Percentiles rank a stretch among this genome's conserved stretches.
Conservation (phyloP, 1,140 invertebrate genomes). For the Bathynomus jamesi region DNA sequence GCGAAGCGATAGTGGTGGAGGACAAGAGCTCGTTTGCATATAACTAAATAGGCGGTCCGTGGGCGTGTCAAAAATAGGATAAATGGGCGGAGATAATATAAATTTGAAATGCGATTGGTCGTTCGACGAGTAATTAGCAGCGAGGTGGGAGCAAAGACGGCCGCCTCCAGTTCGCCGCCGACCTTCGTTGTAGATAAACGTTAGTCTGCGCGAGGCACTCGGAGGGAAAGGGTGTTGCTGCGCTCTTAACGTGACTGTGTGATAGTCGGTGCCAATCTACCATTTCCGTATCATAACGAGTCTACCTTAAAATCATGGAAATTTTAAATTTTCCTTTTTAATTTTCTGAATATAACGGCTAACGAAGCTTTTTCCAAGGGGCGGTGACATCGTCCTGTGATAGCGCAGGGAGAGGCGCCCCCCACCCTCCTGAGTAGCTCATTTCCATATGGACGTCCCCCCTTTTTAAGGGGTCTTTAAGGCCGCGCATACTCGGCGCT, state of each 20-base stretch:
- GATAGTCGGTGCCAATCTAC: conserved; percentile 10
- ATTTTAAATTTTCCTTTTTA: not conserved
- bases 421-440: conserved; percentile 24
- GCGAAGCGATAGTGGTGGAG: not conserved
- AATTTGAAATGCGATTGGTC: conserved; percentile 19
- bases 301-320: not conserved
- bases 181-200: conserved; percentile 25
- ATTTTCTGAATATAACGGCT: not conserved
- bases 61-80: conserved; percentile 21
- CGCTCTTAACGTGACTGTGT: conserved; percentile 20
- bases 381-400: conserved; percentile 15
- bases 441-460: conserved; percentile 36
- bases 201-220: conserved; percentile 25
- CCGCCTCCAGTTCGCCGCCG: conserved; percentile 33
- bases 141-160: conserved; percentile 28
- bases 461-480: conserved; percentile 27
- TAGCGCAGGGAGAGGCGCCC: conserved; percentile 27
- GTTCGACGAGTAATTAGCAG: conserved; percentile 31
- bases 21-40: conserved; percentile 27
- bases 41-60: conserved; percentile 25
- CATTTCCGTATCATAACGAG: not conserved
- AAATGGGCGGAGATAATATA: conserved; percentile 15
- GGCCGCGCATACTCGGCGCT: conserved; percentile 35
- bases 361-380: not conserved
- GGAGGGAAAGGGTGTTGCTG: conserved; percentile 27